Percentiles rank a stretch among this genome's conserved stretches.
Evolutionary conservation across 2,797 vertebrate genomes (phyloP).

Genomic region (Calcarius lapponicus): DNA sequence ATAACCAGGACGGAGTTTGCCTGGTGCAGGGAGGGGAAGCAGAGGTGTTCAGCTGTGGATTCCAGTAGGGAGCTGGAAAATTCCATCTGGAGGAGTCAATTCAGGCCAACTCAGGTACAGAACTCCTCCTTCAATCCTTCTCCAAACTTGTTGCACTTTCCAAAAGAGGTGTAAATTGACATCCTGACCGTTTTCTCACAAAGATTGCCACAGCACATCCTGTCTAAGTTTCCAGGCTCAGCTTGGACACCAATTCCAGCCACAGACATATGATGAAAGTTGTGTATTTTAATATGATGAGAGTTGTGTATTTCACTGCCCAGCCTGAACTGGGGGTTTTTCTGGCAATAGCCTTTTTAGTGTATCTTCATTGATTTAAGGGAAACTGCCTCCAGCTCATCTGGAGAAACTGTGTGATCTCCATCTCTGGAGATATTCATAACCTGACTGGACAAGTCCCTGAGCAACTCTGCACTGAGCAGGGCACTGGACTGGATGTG

Average conservation of each 20-base stretch:
- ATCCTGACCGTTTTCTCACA: neutral
- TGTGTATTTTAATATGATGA: fast-evolving
- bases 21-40: neutral
- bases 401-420: neutral
- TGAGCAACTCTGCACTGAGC: neutral
- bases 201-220: neutral
- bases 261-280: fast-evolving
- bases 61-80: neutral
- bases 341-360: neutral
- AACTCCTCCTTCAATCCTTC: neutral
- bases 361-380: neutral
- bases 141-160: neutral
- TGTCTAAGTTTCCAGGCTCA: neutral
- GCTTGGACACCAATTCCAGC: neutral
- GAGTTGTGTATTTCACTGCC: neutral
- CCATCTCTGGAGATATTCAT: neutral
- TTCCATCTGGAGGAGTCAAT: neutral
- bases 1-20: neutral
- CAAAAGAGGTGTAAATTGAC: neutral
- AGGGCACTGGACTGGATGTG: neutral
- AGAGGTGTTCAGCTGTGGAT: fast-evolving
- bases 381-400: neutral
- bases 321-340: neutral
- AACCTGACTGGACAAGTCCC: neutral
- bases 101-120: neutral